A percentile compares a stretch with the other conserved stretches of the same genome.
These are phyloP conservation scores for Caenorhabditis sinica DNA, from an alignment of 2,888 invertebrate genomes.

Conservation along the genomic window DNA sequence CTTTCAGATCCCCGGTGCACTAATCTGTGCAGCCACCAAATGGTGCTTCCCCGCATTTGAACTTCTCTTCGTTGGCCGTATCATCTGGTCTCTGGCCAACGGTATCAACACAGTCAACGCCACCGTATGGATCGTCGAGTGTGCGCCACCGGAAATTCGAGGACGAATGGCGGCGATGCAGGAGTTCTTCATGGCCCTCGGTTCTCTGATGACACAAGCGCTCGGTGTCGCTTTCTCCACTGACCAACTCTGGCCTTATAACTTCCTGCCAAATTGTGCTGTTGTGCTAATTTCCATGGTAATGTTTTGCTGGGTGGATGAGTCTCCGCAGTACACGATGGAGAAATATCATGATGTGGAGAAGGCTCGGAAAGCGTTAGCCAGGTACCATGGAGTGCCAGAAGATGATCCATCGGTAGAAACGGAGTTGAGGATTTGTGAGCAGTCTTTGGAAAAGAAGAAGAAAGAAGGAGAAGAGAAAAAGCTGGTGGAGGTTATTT, in stretches of 20 bases:
- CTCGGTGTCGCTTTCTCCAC: constrained; percentile 74
- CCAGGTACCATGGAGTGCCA: constrained; percentile 71
- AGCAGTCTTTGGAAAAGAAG: constrained; percentile 63
- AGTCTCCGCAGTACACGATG: constrained; percentile 71
- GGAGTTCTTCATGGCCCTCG: constrained; percentile 78
- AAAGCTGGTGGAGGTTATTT: constrained; percentile 36
- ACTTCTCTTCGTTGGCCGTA: constrained; percentile 74
- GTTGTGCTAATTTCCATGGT: constrained; percentile 63
- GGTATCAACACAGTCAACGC: constrained; percentile 76
- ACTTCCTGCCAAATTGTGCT: constrained; percentile 68
- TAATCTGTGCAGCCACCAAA: constrained; percentile 71
- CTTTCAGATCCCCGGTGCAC: constrained; percentile 69
- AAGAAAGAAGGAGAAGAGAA: constrained; percentile 62
- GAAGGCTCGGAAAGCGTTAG: constrained; percentile 69
- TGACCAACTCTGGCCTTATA: constrained; percentile 72
- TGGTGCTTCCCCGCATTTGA: constrained; percentile 73
- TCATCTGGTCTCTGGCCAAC: constrained; percentile 77
- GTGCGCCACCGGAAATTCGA: constrained; percentile 73
- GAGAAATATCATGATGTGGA: constrained; percentile 68
- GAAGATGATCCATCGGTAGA: constrained; percentile 72
- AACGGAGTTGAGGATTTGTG: constrained; percentile 67
- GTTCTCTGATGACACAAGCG: constrained; percentile 69
- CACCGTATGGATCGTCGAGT: constrained; percentile 79
- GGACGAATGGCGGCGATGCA: constrained; percentile 78
- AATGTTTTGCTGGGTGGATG: constrained; percentile 68